Percentiles rank a stretch among this genome's conserved stretches.
These are phyloP conservation scores for Bostrychus sinensis DNA, from an alignment of 2,113 vertebrate species.

Conservation along the genomic window DNA sequence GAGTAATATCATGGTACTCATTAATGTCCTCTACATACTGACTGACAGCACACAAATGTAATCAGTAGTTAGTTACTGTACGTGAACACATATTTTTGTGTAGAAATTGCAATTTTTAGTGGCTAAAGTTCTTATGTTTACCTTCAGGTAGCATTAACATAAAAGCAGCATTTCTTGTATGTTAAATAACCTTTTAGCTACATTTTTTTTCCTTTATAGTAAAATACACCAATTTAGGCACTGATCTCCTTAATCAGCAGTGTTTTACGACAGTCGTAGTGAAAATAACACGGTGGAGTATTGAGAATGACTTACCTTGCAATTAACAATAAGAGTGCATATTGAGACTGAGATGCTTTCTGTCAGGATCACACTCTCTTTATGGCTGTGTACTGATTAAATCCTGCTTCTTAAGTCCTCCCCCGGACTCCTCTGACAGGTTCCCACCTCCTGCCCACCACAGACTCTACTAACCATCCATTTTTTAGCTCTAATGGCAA, in stretches of 20 bases:
- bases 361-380: slow-evolving; percentile 33
- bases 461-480: slow-evolving; percentile 52
- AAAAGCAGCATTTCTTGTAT: not conserved
- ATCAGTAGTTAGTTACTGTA: too few species aligned
- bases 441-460: slow-evolving; percentile 61
- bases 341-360: slow-evolving; percentile 28
- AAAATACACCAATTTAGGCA: not conserved
- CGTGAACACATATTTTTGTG: too few species aligned
- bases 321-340: slow-evolving; percentile 42
- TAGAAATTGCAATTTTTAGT: too few species aligned
- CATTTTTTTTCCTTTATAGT: too few species aligned
- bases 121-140: too few species aligned
- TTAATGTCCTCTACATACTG: too few species aligned
- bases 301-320: slow-evolving; percentile 31
- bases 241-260: slow-evolving; percentile 16
- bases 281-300: slow-evolving; percentile 32
- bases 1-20: too few species aligned
- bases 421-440: slow-evolving; percentile 55
- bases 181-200: not conserved
- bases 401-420: slow-evolving; percentile 44
- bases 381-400: slow-evolving; percentile 37
- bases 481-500: slow-evolving; percentile 60
- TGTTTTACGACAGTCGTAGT: slow-evolving; percentile 30
- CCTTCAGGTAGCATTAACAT: too few species aligned
- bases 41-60: too few species aligned